Percentiles rank a stretch among this genome's conserved stretches.
Evolutionary conservation across 23 tunicate species (phyloP).

Genomic region (Styela clava): DNA sequence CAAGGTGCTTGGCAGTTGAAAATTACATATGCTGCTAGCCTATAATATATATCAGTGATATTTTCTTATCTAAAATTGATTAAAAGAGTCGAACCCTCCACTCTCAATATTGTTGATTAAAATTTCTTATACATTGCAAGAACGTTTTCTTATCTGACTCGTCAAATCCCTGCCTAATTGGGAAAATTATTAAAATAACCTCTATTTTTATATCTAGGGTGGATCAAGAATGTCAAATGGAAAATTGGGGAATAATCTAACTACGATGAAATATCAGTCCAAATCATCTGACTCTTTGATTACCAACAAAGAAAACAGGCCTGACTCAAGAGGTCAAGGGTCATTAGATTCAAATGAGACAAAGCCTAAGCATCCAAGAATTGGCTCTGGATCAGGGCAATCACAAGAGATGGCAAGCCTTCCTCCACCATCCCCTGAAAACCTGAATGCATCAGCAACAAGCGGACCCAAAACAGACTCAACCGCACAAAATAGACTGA

Average conservation of each 20-base stretch:
- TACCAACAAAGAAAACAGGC: conserved; percentile 6
- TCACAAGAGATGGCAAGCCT: neutral
- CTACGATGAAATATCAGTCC: neutral
- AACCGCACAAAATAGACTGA: conserved; percentile 4
- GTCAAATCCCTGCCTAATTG: too few species aligned
- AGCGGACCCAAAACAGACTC: neutral
- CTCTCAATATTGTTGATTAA: too few species aligned
- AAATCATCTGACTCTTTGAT: conserved; percentile 22
- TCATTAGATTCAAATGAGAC: conserved; percentile 84
- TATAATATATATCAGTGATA: too few species aligned
- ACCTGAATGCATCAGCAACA: neutral
- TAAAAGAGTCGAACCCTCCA: too few species aligned
- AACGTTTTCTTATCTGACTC: too few species aligned
- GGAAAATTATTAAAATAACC: too few species aligned
- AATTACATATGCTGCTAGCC: too few species aligned
- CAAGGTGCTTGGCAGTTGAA: too few species aligned
- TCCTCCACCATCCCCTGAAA: neutral
- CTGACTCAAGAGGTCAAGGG: conserved; percentile 7
- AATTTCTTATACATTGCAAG: too few species aligned
- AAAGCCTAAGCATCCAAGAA: conserved; percentile 66
- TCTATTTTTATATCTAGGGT: too few species aligned
- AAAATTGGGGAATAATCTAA: conserved; percentile 6
- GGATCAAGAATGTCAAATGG: conserved; percentile 10
- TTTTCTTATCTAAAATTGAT: too few species aligned
- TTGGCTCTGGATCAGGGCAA: conserved; percentile 5